Evolutionary conservation across 2,113 vertebrate genomes (phyloP).

Genomic region (Malurus elegans): DNA sequence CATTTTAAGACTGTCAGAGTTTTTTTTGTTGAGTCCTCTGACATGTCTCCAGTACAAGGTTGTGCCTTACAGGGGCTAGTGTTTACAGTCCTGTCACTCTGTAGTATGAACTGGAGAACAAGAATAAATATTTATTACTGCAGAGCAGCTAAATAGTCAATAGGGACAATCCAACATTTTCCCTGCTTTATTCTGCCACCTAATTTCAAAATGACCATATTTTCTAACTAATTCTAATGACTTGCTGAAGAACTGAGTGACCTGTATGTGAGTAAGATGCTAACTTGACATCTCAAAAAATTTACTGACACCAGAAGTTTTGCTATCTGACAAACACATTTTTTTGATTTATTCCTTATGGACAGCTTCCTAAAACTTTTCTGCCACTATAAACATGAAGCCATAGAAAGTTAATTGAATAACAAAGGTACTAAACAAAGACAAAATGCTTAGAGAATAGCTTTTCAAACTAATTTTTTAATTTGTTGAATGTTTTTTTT

Average conservation of each 20-base stretch:
- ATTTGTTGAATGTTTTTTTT: not conserved
- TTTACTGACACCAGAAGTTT: not conserved
- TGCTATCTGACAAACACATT: not conserved
- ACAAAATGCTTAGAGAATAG: not conserved
- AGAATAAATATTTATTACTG: not conserved
- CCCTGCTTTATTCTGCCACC: not conserved
- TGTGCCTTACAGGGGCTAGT: not conserved
- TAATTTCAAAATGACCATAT: not conserved
- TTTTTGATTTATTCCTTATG: not conserved
- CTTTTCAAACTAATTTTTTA: not conserved
- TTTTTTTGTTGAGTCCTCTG: not conserved
- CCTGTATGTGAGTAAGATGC: not conserved
- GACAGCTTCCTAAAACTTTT: not conserved
- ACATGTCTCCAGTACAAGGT: not conserved
- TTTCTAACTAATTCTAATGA: not conserved
- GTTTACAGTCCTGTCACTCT: not conserved
- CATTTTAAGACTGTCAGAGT: not conserved
- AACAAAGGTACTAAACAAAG: not conserved
- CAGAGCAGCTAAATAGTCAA: not conserved
- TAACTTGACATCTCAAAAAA: not conserved
- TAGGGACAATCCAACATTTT: not conserved
- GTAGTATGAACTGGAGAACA: not conserved
- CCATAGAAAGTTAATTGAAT: not conserved
- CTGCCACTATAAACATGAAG: not conserved
- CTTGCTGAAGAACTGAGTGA: not conserved